Evolutionary conservation across 2,797 vertebrate genomes (phyloP), one percentile per base, ranked within the genome.

Genomic region (Buphagus erythrorhynchus): DNA sequence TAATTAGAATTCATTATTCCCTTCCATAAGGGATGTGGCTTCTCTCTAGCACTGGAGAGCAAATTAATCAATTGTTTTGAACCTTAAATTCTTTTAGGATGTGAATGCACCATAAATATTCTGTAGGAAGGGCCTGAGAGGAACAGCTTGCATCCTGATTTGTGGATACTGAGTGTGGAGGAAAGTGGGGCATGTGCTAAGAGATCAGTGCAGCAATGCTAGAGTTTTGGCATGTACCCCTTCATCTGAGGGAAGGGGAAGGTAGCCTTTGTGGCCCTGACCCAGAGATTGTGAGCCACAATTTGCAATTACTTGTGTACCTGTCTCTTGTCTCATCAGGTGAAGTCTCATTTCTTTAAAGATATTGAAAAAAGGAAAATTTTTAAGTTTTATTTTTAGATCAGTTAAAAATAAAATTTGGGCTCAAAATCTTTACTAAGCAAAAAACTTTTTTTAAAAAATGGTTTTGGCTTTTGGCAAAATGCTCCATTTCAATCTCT

Each of bases 21-120:
- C 58, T 81, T 92, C 86, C 28, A 0, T 83, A 11, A 84, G 92
- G 91, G 63, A 84, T 68, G 43, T 55, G 38, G 24, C 78, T 77
- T 92, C 73, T 52, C 58, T 52, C 4, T 54, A 43, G 67, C 92
- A 80, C n/a, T 4, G 11, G 16, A 86, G 82, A 90, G 69, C 35
- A 48, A 94, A 90, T 93, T 45, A 94, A 90, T 89, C 73, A 38
- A 55, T 78, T 93, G 76, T 93, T 95, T 95, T 71, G 84, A 80
- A 80, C 12, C 51, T 90, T 42, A 91, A 76, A 83, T 88, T 52
- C 71, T 93, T 95, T 75, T 86, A 95, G 93, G 91, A 80, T 91
- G 73, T 38, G 29, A 80, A 63, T 72, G 80, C 77, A 91, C 87
- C 86, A 68, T 71, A 95, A 88, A 75, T 86, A 92, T 90, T 90